Conservation (phyloP, 2,888 invertebrate genomes). For the Caenorhabditis sp. region DNA sequence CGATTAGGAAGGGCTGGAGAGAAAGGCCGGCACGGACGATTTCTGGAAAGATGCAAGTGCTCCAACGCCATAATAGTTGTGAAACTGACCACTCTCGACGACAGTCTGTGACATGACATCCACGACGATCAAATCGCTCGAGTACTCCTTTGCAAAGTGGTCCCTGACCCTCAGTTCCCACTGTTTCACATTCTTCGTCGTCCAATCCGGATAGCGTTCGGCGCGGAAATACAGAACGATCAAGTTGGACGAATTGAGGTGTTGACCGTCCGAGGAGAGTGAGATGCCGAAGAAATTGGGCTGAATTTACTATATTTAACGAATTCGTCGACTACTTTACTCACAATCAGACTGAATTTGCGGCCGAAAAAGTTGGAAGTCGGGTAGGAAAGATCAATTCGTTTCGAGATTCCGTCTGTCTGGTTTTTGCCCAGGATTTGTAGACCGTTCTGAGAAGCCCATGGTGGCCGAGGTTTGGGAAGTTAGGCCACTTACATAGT, state of each 20-base stretch:
- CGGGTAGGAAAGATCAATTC: slow-evolving; percentile 59
- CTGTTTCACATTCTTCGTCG: slow-evolving; percentile 60
- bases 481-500: slow-evolving; percentile 53
- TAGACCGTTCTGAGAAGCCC: slow-evolving; percentile 69
- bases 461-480: no score
- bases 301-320: slow-evolving; percentile 20
- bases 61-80: no score
- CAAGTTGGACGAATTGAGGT: slow-evolving; percentile 51
- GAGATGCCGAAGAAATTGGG: slow-evolving; percentile 56
- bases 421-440: slow-evolving; percentile 62
- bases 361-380: slow-evolving; percentile 57
- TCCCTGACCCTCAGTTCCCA: slow-evolving; percentile 66
- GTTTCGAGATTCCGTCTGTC: slow-evolving; percentile 51
- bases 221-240: slow-evolving; percentile 69
- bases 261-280: slow-evolving; percentile 34
- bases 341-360: slow-evolving; percentile 55
- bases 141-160: slow-evolving; percentile 53
- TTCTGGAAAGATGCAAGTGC: slow-evolving; percentile 39
- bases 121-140: slow-evolving; percentile 51
- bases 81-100: slow-evolving; percentile 56
- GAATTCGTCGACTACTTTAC: slow-evolving; percentile 4
- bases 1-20: slow-evolving; percentile 66
- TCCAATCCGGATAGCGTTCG: slow-evolving; percentile 66
- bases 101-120: slow-evolving; percentile 61
- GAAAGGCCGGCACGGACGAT: slow-evolving; percentile 64